A percentile compares a stretch with the other conserved stretches of the same genome.
Evolutionary conservation across 2,113 vertebrate genomes (phyloP).

Genomic region (Carassius auratus): DNA sequence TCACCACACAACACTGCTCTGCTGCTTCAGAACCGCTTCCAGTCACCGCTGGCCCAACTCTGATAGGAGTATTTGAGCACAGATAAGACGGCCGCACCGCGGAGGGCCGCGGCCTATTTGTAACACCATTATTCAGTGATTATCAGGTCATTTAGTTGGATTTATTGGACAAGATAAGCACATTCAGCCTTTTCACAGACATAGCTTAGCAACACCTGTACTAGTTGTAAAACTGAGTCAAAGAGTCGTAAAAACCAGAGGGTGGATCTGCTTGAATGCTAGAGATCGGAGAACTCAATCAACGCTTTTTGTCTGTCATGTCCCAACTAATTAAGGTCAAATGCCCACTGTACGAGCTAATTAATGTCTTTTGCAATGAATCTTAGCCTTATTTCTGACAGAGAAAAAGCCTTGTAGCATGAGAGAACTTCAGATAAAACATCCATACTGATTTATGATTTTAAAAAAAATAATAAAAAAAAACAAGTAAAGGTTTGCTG

Average conservation of each 20-base stretch:
- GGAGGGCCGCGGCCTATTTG: slow-evolving; percentile 68
- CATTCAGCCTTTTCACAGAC: slow-evolving; percentile 58
- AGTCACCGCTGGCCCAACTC: background rate
- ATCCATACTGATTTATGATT: too few relatives aligned
- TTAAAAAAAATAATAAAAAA: too few relatives aligned
- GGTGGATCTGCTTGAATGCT: background rate
- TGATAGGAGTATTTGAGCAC: slow-evolving; percentile 56
- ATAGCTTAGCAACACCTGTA: slow-evolving; percentile 58
- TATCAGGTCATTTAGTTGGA: slow-evolving; percentile 74
- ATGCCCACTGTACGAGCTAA: background rate
- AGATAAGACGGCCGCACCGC: slow-evolving; percentile 67
- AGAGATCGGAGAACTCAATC: background rate
- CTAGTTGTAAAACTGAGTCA: slow-evolving; percentile 56
- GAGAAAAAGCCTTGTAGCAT: background rate
- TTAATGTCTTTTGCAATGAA: background rate
- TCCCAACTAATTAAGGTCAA: background rate
- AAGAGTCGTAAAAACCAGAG: slow-evolving; percentile 4
- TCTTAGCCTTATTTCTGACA: background rate
- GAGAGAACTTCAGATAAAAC: background rate
- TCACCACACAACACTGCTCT: background rate
- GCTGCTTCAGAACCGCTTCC: background rate
- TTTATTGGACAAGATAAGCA: slow-evolving; percentile 75
- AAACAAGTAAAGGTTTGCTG: background rate
- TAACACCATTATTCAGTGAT: slow-evolving; percentile 75
- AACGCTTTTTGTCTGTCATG: background rate